These are phyloP conservation scores for Kryptolebias marmoratus DNA, from an alignment of 2,113 vertebrate species.

Conservation along the genomic window DNA sequence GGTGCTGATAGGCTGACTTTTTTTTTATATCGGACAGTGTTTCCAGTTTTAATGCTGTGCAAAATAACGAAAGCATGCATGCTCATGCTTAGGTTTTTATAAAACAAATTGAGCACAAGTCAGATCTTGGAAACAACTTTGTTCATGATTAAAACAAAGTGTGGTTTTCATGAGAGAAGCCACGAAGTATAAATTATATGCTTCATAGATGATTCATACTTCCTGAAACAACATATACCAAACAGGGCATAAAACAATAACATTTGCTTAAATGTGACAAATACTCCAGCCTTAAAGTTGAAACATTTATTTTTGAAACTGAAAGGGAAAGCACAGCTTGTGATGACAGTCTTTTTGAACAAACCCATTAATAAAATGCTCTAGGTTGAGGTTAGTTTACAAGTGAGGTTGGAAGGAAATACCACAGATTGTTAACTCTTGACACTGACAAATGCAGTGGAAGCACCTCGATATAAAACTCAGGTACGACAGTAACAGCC, in stretches of 20 bases:
- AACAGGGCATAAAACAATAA: slow-evolving; percentile 6
- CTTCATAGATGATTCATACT: slow-evolving; percentile 22
- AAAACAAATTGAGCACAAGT: slow-evolving; percentile 9
- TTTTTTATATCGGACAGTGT: not conserved
- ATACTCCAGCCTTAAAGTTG: slow-evolving; percentile 33
- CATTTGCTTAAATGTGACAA: slow-evolving; percentile 14
- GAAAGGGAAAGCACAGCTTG: not conserved
- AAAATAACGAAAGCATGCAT: not conserved
- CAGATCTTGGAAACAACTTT: slow-evolving; percentile 13
- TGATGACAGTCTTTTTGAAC: too few relatives aligned
- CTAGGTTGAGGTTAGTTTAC: not conserved
- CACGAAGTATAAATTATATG: slow-evolving; percentile 8
- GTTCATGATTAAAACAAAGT: slow-evolving; percentile 19
- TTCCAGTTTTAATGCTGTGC: not conserved
- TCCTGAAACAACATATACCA: slow-evolving; percentile 24
- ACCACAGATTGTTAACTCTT: slow-evolving; percentile 21
- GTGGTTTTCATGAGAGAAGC: slow-evolving; percentile 18
- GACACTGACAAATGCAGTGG: slow-evolving; percentile 15
- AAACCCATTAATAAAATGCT: too few relatives aligned
- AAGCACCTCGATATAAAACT: slow-evolving; percentile 23
- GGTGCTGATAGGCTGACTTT: not conserved
- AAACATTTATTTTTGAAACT: not conserved
- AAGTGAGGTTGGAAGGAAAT: not conserved
- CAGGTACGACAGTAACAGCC: slow-evolving; percentile 11
- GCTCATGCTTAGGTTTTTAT: not conserved